Evolutionary conservation across 1,140 invertebrate species (phyloP).

Genomic region (Babylonia areolata): DNA sequence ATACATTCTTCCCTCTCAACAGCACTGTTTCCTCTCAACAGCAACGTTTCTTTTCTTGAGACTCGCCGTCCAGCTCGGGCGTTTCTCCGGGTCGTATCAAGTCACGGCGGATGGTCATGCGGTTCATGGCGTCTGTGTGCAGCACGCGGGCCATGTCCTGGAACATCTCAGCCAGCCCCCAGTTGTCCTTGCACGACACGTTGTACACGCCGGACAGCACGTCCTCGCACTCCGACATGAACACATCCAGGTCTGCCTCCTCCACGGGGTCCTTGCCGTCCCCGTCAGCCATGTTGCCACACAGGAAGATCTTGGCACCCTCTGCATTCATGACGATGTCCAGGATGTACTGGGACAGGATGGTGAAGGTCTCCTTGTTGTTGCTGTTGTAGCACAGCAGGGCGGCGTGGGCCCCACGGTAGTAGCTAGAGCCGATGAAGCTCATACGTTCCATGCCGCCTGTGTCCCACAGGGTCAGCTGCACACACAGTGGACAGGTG

Average conservation of each 20-base stretch:
- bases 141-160: conserved; percentile 84
- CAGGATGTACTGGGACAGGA: conserved; percentile 71
- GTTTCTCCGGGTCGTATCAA: conserved; percentile 65
- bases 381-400: conserved; percentile 82
- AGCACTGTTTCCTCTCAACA: background rate
- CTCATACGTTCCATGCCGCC: conserved; percentile 74
- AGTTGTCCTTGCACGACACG: conserved; percentile 92
- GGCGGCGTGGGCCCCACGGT: conserved; percentile 70
- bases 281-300: conserved; percentile 67
- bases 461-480: conserved; percentile 74
- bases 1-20: background rate
- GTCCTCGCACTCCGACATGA: conserved; percentile 95
- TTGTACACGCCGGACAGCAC: conserved; percentile 91
- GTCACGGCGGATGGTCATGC: conserved; percentile 67
- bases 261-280: conserved; percentile 68
- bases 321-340: conserved; percentile 73
- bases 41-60: conserved; percentile 50
- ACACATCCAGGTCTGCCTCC: conserved; percentile 92
- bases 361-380: conserved; percentile 80
- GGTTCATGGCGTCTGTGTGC: conserved; percentile 60
- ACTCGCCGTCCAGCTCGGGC: conserved; percentile 51
- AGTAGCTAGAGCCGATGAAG: conserved; percentile 72
- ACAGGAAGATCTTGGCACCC: conserved; percentile 70
- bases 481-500: too few relatives aligned
- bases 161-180: conserved; percentile 94